Conservation (phyloP, 2,113 vertebrate genomes). For the Gambusia holbrooki region DNA sequence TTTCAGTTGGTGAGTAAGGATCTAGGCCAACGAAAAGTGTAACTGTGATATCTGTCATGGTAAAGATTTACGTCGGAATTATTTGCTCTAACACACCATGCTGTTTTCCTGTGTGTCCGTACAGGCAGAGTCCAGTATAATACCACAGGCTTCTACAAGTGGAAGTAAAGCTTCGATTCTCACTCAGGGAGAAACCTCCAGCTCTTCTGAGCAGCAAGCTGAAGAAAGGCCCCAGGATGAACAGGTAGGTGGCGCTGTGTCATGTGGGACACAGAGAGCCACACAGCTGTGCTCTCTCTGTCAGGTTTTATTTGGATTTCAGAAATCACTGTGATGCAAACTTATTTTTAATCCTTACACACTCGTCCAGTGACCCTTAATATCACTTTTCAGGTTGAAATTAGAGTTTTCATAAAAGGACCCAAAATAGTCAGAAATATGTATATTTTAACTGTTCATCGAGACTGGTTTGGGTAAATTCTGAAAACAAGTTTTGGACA, state of each 20-base stretch:
- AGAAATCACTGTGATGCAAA: background rate
- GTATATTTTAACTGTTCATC: no score
- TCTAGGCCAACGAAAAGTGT: no score
- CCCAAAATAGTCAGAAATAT: no score
- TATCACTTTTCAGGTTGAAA: no score
- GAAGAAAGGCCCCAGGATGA: conserved; percentile 41
- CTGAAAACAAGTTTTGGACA: no score
- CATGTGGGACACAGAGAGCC: background rate
- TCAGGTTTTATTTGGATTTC: background rate
- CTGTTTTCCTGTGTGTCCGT: conserved; percentile 24
- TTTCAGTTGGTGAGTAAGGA: no score
- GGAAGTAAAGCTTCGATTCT: conserved; percentile 16
- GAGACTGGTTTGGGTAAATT: no score
- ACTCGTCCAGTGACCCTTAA: no score
- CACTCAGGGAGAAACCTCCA: conserved; percentile 28
- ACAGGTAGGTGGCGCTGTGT: conserved; percentile 57
- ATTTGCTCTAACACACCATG: background rate
- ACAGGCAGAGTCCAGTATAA: conserved; percentile 76
- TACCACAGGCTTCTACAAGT: conserved; percentile 53
- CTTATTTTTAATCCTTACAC: background rate
- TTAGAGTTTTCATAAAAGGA: no score
- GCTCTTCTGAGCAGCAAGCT: conserved; percentile 26
- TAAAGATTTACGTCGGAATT: no score
- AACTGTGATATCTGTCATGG: no score
- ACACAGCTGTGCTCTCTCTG: background rate